A percentile compares a stretch with the other conserved stretches of the same genome.
These are phyloP conservation scores for Austrolebias charrua DNA, from an alignment of 2,797 vertebrate genomes.

Conservation along the genomic window DNA sequence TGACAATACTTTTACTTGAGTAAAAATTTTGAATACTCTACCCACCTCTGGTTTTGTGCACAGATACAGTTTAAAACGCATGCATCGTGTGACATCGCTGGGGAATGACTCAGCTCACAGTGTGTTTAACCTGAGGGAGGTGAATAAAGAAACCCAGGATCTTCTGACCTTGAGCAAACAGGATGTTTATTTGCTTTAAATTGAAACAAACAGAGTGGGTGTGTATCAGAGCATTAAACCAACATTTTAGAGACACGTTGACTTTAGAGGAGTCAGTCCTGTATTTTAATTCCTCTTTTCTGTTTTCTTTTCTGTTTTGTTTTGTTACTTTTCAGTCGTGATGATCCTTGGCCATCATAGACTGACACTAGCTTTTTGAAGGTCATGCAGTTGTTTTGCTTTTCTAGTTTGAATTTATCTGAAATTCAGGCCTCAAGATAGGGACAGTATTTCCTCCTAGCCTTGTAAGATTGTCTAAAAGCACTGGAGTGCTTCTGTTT, in stretches of 20 bases:
- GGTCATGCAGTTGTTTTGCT: background rate
- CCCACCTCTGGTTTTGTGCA: no score
- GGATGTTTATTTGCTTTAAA: slow-evolving; percentile 18
- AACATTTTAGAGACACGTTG: background rate
- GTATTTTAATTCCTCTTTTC: no score
- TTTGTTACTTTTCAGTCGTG: background rate
- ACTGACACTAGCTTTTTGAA: background rate
- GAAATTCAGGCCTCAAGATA: background rate
- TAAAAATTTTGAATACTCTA: no score
- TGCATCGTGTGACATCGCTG: background rate
- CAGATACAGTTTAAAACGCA: no score
- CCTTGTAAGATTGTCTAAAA: background rate
- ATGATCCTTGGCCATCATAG: background rate
- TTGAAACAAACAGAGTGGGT: slow-evolving; percentile 17
- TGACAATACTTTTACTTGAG: no score
- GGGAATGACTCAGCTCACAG: no score
- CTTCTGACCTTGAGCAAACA: slow-evolving; percentile 45
- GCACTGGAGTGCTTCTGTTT: background rate
- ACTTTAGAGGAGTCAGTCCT: slow-evolving; percentile 3
- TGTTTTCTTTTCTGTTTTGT: background rate
- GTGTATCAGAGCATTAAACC: background rate
- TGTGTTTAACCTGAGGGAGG: background rate
- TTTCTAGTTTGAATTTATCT: background rate
- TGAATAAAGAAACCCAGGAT: slow-evolving; percentile 20
- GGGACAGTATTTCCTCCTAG: background rate